Evolutionary conservation across 2,113 vertebrate species (phyloP).

Genomic region (Podarcis cretensis): DNA sequence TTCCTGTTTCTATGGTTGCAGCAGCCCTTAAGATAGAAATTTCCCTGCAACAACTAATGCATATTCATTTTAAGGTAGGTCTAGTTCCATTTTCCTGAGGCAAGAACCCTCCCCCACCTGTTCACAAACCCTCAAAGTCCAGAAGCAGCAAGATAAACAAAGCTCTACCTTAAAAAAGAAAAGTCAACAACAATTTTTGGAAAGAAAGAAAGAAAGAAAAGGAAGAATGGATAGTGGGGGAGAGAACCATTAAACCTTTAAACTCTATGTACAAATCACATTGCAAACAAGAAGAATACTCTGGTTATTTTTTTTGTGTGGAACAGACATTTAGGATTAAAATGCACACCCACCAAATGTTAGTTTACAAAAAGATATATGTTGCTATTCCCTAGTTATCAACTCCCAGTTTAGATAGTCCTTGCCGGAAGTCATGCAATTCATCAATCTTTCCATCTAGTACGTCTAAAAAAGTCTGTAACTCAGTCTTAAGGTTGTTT

Average conservation of each 20-base stretch:
- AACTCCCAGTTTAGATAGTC: slow-evolving; percentile 89
- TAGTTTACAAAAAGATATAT: neutral
- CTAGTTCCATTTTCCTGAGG: slow-evolving; percentile 79
- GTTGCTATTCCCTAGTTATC: slow-evolving; percentile 82
- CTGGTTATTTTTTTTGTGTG: slow-evolving; percentile 59
- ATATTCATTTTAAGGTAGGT: slow-evolving; percentile 71
- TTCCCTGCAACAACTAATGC: slow-evolving; percentile 71
- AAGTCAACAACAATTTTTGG: slow-evolving; percentile 69
- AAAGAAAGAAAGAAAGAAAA: neutral
- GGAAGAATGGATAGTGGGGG: too few species aligned
- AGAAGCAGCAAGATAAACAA: slow-evolving; percentile 58
- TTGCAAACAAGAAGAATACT: slow-evolving; percentile 64
- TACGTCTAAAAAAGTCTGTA: slow-evolving; percentile 93
- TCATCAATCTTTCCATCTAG: slow-evolving; percentile 96
- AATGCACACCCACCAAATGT: slow-evolving; percentile 50
- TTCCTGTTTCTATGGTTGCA: slow-evolving; percentile 72
- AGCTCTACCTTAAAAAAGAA: slow-evolving; percentile 58
- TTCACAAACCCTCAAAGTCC: slow-evolving; percentile 62
- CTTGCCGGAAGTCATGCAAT: slow-evolving; percentile 93
- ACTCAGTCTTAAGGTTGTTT: slow-evolving; percentile 88
- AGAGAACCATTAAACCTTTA: slow-evolving; percentile 61
- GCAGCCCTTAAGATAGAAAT: slow-evolving; percentile 84
- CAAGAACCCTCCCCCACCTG: slow-evolving; percentile 73
- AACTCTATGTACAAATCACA: slow-evolving; percentile 68
- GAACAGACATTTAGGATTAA: slow-evolving; percentile 72